phyloP scores from a whole-genome alignment of 2,888 invertebrate species.

The Synergus gifuensis region DNA sequence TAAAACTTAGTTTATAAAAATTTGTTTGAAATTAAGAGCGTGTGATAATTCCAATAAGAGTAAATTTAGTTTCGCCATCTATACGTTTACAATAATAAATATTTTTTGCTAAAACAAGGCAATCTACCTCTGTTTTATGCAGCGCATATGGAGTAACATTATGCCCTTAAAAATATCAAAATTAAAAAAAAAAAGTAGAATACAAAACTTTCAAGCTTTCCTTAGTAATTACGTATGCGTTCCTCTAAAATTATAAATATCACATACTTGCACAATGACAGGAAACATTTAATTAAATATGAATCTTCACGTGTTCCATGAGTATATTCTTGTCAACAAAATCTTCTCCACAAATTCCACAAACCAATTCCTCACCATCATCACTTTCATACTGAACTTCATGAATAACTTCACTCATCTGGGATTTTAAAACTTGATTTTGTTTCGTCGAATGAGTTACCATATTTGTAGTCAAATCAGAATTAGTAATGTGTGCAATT shows the following conservation, averaged over 20 bases:
- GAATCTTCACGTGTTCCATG: constrained; percentile 75
- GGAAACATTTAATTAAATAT: constrained; percentile 68
- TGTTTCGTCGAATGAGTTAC: not conserved
- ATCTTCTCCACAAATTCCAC: constrained; percentile 75
- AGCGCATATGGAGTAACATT: no score
- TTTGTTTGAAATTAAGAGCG: not conserved
- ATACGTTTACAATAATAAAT: no score
- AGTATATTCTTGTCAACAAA: constrained; percentile 73
- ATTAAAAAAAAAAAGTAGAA: no score
- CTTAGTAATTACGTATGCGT: not conserved
- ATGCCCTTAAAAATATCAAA: no score
- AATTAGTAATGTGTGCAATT: constrained; percentile 60
- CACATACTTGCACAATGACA: constrained; percentile 27
- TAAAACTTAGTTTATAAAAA: not conserved
- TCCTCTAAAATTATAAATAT: constrained; percentile 20
- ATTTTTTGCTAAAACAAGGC: no score
- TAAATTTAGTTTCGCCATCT: not conserved
- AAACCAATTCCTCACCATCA: constrained; percentile 69
- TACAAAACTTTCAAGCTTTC: not conserved
- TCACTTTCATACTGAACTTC: constrained; percentile 66
- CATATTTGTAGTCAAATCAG: constrained; percentile 59
- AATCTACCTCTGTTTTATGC: no score
- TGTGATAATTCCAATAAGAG: not conserved
- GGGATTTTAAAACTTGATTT: constrained; percentile 11
- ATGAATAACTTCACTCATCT: constrained; percentile 58